Base-by-base conservation (phyloP, 2,113 vertebrate genomes). In the Rhinogobius similis region DNA sequence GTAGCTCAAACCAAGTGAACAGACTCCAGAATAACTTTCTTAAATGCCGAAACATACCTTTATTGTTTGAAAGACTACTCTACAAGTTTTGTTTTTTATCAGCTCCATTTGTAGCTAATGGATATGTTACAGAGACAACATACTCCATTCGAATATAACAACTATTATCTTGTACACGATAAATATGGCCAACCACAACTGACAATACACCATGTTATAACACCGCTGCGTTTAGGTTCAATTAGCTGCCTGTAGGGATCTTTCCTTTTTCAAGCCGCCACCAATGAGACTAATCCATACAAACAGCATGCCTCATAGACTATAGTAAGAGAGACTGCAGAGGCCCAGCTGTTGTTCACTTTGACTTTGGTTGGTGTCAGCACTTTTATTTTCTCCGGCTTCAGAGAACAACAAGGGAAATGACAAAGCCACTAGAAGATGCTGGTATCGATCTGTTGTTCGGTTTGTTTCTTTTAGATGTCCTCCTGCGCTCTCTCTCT, bases 321-420 rank as follows among this genome's bases (percentile, higher is more conserved):
- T 69, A 29, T 59, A 38, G 48, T 26, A 48, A 50, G 61, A 72
- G 73, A 79, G 44, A 65, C 24, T 26, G 62, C 76, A 82, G 76
- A 85, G 65, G 73, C 83, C 78, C 68, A 70, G 65, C 68, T 62
- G 48, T 79, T 79, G 75, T 85, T 84, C 73, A 55, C 72, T 84
- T 71, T 58, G 50, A 68, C 72, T 67, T 74, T 82, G 65, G 67
- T 72, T 32, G 36, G 41, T 27, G 62, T 85, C 84, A 83, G 78
- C 83, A 83, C 73, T 84, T 82, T 83, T 69, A 14, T 63, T 63
- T 41, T 63, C 39, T 43, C 36, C n/a, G 62, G 62, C 61, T 65
- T 79, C 27, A 68, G 67, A 74, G 66, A 38, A 67, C 52, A 26
- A 20, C 21, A 65, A 48, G 68, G 62, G 82, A 78, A 72, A 76